phyloP scores from a whole-genome alignment of 37 sponge, comb jelly and placozoan genomes.

The Aplysina aerophoba region DNA sequence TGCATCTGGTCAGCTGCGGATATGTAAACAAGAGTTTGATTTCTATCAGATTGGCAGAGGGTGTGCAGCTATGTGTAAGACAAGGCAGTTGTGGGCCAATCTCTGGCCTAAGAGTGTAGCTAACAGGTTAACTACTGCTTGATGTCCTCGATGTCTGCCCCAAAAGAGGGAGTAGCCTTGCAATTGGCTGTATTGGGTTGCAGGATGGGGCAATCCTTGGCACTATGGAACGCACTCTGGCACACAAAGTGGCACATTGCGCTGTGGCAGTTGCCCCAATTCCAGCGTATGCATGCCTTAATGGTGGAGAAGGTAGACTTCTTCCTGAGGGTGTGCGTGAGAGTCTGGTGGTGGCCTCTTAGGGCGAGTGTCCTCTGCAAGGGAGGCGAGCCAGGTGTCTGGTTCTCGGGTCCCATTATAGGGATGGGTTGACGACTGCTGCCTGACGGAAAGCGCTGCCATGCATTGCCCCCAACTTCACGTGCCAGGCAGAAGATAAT shows the following conservation, averaged over 20 bases:
- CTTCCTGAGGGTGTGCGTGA: not conserved
- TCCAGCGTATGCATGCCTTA: constrained; percentile 19
- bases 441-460: constrained; percentile 29
- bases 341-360: not conserved
- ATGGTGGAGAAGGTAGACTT: not conserved
- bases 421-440: constrained; percentile 18
- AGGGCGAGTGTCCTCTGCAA: not conserved
- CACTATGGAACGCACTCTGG: not conserved
- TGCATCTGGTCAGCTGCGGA: too few relatives aligned
- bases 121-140: too few relatives aligned
- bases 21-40: too few relatives aligned
- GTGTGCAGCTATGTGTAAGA: too few relatives aligned
- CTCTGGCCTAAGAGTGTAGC: too few relatives aligned
- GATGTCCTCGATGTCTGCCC: too few relatives aligned
- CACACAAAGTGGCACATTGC: not conserved
- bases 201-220: not conserved
- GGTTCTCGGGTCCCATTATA: constrained; percentile 6
- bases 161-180: not conserved
- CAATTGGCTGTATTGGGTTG: not conserved
- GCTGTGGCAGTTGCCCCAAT: not conserved
- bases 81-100: too few relatives aligned
- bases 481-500: constrained; percentile 18
- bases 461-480: constrained; percentile 1
- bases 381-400: constrained; percentile 23
- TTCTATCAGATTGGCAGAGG: too few relatives aligned